Evolutionary conservation across 1,140 invertebrate genomes (phyloP).

Genomic region (Cotesia vestalis): DNA sequence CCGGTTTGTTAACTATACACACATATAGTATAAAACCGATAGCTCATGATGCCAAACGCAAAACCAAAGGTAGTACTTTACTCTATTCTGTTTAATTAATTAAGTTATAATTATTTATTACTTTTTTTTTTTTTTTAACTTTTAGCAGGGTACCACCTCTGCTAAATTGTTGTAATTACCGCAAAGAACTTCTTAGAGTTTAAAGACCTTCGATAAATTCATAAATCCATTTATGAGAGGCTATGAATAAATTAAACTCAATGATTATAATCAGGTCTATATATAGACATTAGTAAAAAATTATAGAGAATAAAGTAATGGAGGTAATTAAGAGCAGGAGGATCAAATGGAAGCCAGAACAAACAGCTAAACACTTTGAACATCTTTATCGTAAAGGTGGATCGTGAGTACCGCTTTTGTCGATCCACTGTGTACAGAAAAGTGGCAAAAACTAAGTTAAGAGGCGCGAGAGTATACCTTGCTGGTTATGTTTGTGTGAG

Average conservation of each 20-base stretch:
- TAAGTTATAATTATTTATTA: slow-evolving; percentile 29
- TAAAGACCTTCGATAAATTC: slow-evolving; percentile 23
- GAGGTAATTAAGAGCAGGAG: slow-evolving; percentile 8
- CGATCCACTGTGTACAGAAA: slow-evolving; percentile 4
- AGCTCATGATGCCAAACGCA: no score
- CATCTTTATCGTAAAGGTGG: slow-evolving; percentile 41
- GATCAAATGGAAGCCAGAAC: not conserved
- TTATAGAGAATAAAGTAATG: not conserved
- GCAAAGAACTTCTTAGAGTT: no score
- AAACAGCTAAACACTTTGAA: slow-evolving; percentile 32
- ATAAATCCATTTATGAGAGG: slow-evolving; percentile 11
- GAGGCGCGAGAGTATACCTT: not conserved
- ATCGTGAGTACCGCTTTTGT: slow-evolving; percentile 24
- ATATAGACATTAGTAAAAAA: not conserved
- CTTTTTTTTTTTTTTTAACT: slow-evolving; percentile 13
- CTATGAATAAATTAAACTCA: no score
- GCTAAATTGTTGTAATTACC: not conserved
- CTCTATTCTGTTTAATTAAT: slow-evolving; percentile 40
- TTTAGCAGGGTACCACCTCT: slow-evolving; percentile 21
- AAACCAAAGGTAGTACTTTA: slow-evolving; percentile 8
- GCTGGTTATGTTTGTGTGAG: not conserved
- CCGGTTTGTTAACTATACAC: slow-evolving; percentile 33
- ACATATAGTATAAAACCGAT: not conserved
- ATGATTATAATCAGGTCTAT: no score
- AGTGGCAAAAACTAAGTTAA: slow-evolving; percentile 33